Base-by-base conservation (phyloP, 2,888 invertebrate species). In the Tineola bisselliella region DNA sequence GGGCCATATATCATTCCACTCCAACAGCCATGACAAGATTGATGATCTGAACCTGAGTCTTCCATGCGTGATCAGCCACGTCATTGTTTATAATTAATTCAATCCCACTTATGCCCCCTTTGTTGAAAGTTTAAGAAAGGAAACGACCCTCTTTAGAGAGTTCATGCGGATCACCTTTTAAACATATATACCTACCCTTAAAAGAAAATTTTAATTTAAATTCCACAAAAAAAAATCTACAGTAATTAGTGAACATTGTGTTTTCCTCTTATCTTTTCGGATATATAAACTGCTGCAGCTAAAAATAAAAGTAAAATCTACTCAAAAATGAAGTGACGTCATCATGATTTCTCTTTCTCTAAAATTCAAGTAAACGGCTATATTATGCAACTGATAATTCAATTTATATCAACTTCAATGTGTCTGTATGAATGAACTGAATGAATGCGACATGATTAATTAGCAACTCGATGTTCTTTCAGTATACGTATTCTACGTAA, bases 41-140 rank as follows among this genome's bases (percentile, higher is more conserved):
- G 68, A 69, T 69, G 67, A 61, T 61, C 60, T 54, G 19, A 54
- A 54, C 54, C 48, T 48, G 48, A 48, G 48, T 17, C 19, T n/a
- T 25, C 54, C 54, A 54, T 25, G 63, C 63, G 33, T 61, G 64
- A 66, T 66, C 64, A 62, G 66, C 65, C 64, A 62, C 63, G 65
- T 68, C 67, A 68, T 68, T 68, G 68, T 68, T 66, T 65, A 64
- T 65, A 66, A 67, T 67, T 66, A 67, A 65, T 66, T 58, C 61
- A 59, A 54, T 25, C 19, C 54, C 25, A 54, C 54, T 54, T 54
- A 25, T 54, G 25, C 18, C 25, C 48, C 48, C 48, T 48, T 48
- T 48, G 48, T 48, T 48, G 48, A 17, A 13, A 48, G 15, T 48
- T 48, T 13, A 48, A 48, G 48, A 48, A 48, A 48, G 48, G 48